Base-by-base conservation (phyloP, 1,140 invertebrate genomes). In the Apolygus lucorum region DNA sequence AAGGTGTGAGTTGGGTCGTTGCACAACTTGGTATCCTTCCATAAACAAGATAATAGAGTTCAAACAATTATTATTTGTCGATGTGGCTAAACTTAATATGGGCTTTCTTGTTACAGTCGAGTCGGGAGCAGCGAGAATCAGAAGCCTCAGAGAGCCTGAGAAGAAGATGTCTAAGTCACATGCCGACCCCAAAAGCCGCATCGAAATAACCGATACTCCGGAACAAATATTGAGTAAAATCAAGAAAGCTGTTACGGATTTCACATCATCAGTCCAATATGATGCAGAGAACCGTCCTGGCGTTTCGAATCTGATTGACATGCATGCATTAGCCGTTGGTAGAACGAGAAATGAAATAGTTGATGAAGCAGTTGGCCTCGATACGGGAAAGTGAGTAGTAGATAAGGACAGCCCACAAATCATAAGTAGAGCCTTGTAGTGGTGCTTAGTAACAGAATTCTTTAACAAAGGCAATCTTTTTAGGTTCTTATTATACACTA, bases 81-180 rank as follows among this genome's bases (percentile, higher is more conserved):
- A n/a, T n/a, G n/a, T n/a, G n/a, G n/a, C n/a, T n/a, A n/a, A n/a
- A n/a, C n/a, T n/a, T n/a, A n/a, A n/a, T n/a, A n/a, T n/a, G n/a
- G n/a, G n/a, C n/a, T n/a, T n/a, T n/a, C 34, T 42, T 59, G 8
- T 59, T 59, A 14, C 63, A 66, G 64, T 21, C 2, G n/a, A 66
- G 27, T 66, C 29, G n/a, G 34, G 42, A 54, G 71, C 42, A 70
- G 70, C 68, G 22, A 82, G 91, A 52, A 81, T 97, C 22, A 86
- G 86, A 76, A 96, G 91, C 77, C 79, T 98, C 17, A 82, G 91
- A 42, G 86, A 95, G 76, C 92, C 96, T 0, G 76, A 76, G 0
- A 90, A 91, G 76, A 99, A 99, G 82, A 99, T 99, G 97, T 99
- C 96, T 2, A 99, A 99, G 81, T 99, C 96, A 0, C 90, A 95